Percentiles rank a stretch among this genome's conserved stretches.
These are phyloP conservation scores for Tetramorium parvispinum DNA, from an alignment of 1,140 invertebrate genomes.

Conservation along the genomic window DNA sequence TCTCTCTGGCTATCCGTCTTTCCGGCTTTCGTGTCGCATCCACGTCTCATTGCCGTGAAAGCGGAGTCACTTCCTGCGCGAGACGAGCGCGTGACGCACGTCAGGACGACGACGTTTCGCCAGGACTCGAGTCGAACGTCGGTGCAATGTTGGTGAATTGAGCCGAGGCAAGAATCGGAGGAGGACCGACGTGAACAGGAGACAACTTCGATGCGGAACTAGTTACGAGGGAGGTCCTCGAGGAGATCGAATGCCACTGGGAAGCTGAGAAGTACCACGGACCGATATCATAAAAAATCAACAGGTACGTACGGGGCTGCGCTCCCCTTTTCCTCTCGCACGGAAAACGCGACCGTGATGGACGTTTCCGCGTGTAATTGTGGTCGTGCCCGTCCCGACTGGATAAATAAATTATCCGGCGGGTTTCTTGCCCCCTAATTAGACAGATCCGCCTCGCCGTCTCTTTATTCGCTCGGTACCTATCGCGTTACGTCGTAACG, in stretches of 20 bases:
- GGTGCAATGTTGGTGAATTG: conserved; percentile 16
- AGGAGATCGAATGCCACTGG: background rate
- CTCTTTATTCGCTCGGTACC: conserved; percentile 30
- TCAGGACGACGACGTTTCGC: background rate
- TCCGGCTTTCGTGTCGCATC: conserved; percentile 41
- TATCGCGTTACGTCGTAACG: conserved; percentile 22
- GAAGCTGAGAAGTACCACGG: conserved; percentile 14
- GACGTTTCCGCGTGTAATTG: conserved; percentile 59
- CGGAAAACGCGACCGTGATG: background rate
- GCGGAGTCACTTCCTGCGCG: conserved; percentile 54
- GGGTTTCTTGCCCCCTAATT: conserved; percentile 63
- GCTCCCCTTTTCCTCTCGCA: background rate
- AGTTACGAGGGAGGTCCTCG: background rate
- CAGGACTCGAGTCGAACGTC: background rate
- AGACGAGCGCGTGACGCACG: background rate
- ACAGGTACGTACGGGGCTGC: conserved; percentile 60
- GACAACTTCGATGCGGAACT: background rate
- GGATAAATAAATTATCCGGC: conserved; percentile 62
- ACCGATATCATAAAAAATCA: conserved; percentile 59
- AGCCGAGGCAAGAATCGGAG: background rate
- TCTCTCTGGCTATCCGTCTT: conserved; percentile 14
- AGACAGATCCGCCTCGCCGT: conserved; percentile 26
- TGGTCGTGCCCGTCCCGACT: background rate
- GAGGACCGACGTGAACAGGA: background rate
- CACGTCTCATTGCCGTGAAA: conserved; percentile 55